phyloP scores from a whole-genome alignment of 2,113 vertebrate species.

The Sander vitreus region DNA sequence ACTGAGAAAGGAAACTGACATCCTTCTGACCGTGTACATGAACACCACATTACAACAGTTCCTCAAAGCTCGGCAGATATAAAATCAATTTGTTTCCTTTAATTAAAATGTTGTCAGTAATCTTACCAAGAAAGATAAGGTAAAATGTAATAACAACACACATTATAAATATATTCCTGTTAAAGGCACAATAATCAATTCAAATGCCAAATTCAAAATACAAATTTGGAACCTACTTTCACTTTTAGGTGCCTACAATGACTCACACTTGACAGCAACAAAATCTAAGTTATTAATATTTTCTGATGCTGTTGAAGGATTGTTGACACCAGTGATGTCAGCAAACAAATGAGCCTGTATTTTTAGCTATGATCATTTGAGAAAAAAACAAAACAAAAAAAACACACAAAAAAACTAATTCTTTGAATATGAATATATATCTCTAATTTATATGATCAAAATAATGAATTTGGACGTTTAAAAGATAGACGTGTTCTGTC shows the following conservation, averaged over 20 bases:
- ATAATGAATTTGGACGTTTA: neutral
- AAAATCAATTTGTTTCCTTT: conserved; percentile 14
- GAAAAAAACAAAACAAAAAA: too few relatives aligned
- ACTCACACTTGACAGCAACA: neutral
- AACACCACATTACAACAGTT: conserved; percentile 40
- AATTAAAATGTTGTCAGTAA: neutral
- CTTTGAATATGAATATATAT: neutral
- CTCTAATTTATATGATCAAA: neutral
- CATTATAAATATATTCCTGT: neutral
- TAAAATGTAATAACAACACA: neutral
- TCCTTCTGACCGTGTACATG: conserved; percentile 20
- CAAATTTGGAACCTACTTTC: neutral
- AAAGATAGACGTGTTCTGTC: neutral
- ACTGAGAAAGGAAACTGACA: conserved; percentile 29
- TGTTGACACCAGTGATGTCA: neutral
- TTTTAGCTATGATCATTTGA: neutral
- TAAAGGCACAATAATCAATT: neutral
- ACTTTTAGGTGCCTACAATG: neutral
- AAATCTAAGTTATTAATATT: neutral
- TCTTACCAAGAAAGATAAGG: neutral
- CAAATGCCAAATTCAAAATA: neutral
- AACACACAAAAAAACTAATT: too few relatives aligned
- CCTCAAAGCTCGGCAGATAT: conserved; percentile 11
- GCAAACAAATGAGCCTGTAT: neutral
- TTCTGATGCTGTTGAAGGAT: neutral